A percentile compares a stretch with the other conserved stretches of the same genome.
Conservation (phyloP, 2,113 vertebrate genomes). For the Falco punctatus region DNA sequence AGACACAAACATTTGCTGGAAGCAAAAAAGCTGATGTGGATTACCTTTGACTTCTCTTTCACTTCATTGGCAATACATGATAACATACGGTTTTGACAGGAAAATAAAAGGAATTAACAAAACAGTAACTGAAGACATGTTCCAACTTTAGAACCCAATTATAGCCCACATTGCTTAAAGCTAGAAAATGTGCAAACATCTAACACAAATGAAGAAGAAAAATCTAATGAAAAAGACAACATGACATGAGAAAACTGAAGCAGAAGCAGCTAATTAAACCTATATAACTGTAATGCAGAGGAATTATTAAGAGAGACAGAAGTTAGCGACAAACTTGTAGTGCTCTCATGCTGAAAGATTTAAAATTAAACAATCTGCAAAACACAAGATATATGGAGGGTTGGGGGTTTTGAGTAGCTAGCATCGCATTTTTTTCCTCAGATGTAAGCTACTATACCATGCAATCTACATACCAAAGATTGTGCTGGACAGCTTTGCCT, state of each 20-base stretch:
- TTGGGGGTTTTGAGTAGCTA: background rate
- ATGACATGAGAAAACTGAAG: background rate
- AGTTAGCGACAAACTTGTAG: conserved; percentile 1
- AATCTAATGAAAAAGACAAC: conserved; percentile 55
- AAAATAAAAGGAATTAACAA: conserved; percentile 56
- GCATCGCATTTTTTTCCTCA: background rate
- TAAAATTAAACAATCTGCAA: background rate
- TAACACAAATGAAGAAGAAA: background rate
- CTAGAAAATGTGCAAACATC: conserved; percentile 48
- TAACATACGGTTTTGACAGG: conserved; percentile 35
- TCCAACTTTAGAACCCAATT: conserved; percentile 54
- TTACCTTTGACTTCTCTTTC: conserved; percentile 49
- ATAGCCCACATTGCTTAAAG: conserved; percentile 51
- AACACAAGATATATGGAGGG: background rate
- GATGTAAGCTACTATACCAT: background rate
- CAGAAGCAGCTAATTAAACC: conserved; percentile 43
- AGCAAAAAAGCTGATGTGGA: conserved; percentile 13
- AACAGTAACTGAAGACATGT: conserved; percentile 25
- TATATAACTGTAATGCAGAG: background rate
- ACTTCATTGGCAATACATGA: background rate
- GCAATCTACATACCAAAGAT: background rate
- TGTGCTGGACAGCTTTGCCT: background rate
- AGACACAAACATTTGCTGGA: background rate
- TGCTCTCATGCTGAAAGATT: background rate
- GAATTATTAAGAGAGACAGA: conserved; percentile 1